Conservation (phyloP, 92 coral and sea anemone genomes). For the Zoanthus gigantus region DNA sequence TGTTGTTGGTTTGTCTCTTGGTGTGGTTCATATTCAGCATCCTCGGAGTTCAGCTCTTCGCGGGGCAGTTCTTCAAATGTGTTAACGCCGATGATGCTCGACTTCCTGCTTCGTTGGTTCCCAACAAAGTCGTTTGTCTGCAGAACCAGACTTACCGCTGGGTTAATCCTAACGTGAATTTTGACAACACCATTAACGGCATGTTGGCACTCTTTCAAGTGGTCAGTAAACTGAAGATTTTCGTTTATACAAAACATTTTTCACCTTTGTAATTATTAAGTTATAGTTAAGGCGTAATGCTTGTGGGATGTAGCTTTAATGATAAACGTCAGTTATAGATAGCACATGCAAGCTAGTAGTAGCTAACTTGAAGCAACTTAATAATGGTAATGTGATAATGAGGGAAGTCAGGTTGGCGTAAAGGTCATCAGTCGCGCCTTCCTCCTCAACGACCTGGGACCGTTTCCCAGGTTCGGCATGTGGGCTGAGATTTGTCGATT, state of each 20-base stretch:
- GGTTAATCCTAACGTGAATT: slow-evolving; percentile 93
- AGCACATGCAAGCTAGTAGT: no score
- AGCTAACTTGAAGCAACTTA: no score
- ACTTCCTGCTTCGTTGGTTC: slow-evolving; percentile 65
- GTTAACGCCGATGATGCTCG: slow-evolving; percentile 68
- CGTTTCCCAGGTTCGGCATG: no score
- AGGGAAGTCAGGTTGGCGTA: no score
- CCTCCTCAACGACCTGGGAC: no score
- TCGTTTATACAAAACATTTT: not conserved
- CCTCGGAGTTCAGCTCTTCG: slow-evolving; percentile 95
- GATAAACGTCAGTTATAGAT: no score
- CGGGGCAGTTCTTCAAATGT: slow-evolving; percentile 93
- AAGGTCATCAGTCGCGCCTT: no score
- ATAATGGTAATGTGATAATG: no score
- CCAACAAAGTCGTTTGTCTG: slow-evolving; percentile 83
- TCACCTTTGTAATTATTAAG: no score
- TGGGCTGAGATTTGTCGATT: no score
- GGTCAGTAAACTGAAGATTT: slow-evolving; percentile 34
- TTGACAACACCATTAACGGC: slow-evolving; percentile 91
- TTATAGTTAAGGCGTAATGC: no score
- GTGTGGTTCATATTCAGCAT: slow-evolving; percentile 98
- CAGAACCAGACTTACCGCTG: slow-evolving; percentile 75
- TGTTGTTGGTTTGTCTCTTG: slow-evolving; percentile 85
- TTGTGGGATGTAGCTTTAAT: no score
- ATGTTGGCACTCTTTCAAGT: slow-evolving; percentile 92